Percentiles rank a stretch among this genome's conserved stretches.
These are phyloP conservation scores for Formica selysi DNA, from an alignment of 1,140 invertebrate genomes.

Conservation along the genomic window DNA sequence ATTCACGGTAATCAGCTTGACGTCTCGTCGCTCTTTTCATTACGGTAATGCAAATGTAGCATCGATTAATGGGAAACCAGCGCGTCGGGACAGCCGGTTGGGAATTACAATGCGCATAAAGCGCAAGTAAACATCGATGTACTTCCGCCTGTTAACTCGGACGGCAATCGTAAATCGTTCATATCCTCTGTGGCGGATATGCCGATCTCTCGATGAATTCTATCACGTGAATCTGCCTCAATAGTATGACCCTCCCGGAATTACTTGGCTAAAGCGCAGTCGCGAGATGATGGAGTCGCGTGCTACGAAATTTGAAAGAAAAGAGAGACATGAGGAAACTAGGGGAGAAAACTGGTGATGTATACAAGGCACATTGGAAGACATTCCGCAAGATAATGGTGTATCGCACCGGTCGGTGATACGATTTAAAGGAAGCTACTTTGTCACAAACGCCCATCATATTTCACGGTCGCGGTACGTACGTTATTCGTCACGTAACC, in stretches of 20 bases:
- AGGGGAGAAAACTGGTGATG: not conserved
- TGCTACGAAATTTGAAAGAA: constrained; percentile 7
- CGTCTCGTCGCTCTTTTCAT: constrained; percentile 46
- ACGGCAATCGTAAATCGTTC: constrained; percentile 57
- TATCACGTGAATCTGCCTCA: constrained; percentile 44
- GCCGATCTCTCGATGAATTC: constrained; percentile 58
- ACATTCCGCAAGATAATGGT: constrained; percentile 60
- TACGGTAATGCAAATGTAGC: constrained; percentile 38
- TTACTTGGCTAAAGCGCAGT: constrained; percentile 48
- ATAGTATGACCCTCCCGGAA: constrained; percentile 38
- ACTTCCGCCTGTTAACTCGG: constrained; percentile 15
- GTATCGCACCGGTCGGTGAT: constrained; percentile 23
- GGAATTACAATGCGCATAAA: constrained; percentile 47
- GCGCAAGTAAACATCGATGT: constrained; percentile 52
- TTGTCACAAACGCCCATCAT: constrained; percentile 56
- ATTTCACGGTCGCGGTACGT: constrained; percentile 50
- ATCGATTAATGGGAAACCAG: constrained; percentile 48
- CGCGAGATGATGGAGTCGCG: constrained; percentile 57
- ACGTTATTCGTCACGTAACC: constrained; percentile 54
- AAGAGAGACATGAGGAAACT: not conserved
- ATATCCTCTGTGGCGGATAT: constrained; percentile 26
- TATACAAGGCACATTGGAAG: not conserved
- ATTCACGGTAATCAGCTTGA: not conserved
- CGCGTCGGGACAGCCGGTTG: not conserved
- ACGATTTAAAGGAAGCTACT: constrained; percentile 58